Percentiles rank a stretch among this genome's conserved stretches.
These are phyloP conservation scores for Aricia agestis DNA, from an alignment of 1,140 invertebrate species.

Conservation along the genomic window DNA sequence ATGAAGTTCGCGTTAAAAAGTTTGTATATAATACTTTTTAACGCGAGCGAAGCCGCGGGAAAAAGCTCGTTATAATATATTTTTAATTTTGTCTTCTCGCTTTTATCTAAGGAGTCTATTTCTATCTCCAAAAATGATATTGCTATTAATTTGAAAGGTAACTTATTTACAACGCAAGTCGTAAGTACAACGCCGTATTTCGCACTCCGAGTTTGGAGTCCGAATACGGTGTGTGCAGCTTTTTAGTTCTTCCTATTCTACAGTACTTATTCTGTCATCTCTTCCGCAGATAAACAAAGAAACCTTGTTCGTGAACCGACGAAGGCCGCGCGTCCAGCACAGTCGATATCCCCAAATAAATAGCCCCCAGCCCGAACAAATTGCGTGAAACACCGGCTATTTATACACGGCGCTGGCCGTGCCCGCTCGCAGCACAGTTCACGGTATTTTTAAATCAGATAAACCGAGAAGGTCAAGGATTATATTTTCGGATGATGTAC, in stretches of 20 bases:
- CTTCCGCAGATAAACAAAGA: conserved; percentile 39
- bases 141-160: no score
- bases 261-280: background rate
- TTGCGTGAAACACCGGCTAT: background rate
- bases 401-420: conserved; percentile 2
- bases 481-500: conserved; percentile 64
- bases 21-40: no score
- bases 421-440: conserved; percentile 51
- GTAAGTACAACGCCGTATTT: no score
- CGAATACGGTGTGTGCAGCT: no score
- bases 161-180: no score
- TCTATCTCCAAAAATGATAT: no score
- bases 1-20: no score
- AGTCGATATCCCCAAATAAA: conserved; percentile 28
- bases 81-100: no score
- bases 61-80: no score
- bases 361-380: conserved; percentile 6
- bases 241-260: background rate
- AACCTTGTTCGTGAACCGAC: conserved; percentile 64
- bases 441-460: conserved; percentile 66
- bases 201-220: no score
- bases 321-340: conserved; percentile 57
- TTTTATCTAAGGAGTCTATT: no score
- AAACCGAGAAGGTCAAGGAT: conserved; percentile 69
- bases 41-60: no score